Base-by-base conservation (phyloP, 2,888 invertebrate genomes). In the Noctua janthe region DNA sequence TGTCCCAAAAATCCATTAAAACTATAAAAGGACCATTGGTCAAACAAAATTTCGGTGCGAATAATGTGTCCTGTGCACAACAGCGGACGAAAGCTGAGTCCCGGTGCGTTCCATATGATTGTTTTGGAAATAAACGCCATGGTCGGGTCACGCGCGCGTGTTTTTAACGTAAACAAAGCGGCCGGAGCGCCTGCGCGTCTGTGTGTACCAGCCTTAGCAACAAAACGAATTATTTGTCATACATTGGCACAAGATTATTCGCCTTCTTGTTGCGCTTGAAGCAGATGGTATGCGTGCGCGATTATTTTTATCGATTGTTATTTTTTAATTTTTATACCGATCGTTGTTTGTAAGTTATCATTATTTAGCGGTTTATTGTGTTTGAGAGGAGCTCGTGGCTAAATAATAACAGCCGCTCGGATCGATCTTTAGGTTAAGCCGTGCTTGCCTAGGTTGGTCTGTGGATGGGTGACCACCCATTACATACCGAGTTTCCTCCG, bases 101-200 rank as follows among this genome's bases (percentile, higher is more conserved):
- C 89, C 90, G 83, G 88, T 85, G 76, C 81, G 83, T 76, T 81
- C 81, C 83, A 87, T 81, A 88, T 88, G 91, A 91, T 94, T 96
- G 96, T 96, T 96, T 95, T 94, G 93, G 91, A 94, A 95, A 94
- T 92, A 94, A 91, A 91, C 90, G 91, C 91, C 87, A 85, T 86
- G 92, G 92, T 89, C 91, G 89, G 92, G 96, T 94, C 95, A 95
- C 92, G 95, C 95, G 96, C 94, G 94, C 96, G 96, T 96, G 96
- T 94, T 94, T 89, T 92, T 94, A 95, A 92, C 91, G 94, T 95
- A 96, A 96, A 96, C 96, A 95, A 78, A 71, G 76, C 80, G 66
- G 29, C 70, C 76, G 43, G 67, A 85, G 86, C 87, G 85, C 88
- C 88, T 88, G 85, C 74, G 84, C 88, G 84, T 87, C 90, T 82